Evolutionary conservation across 2,888 invertebrate species (phyloP).

Genomic region (Formica aserva): DNA sequence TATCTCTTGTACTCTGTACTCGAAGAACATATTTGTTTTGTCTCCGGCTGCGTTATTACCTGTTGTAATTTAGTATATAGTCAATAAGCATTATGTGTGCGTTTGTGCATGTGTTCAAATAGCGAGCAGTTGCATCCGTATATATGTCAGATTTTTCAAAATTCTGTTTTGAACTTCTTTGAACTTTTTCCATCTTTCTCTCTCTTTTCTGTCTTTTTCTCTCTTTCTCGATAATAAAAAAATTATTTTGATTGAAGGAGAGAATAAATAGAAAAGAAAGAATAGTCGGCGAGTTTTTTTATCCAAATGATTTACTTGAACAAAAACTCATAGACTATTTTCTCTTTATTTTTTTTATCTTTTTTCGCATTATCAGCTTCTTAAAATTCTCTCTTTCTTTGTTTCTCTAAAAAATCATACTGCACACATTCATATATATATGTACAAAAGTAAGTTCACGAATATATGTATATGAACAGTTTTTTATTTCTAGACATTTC

Average conservation of each 20-base stretch:
- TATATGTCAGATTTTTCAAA: slow-evolving; percentile 12
- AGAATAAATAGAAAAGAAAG: no score
- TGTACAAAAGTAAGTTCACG: neutral
- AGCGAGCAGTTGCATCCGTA: neutral
- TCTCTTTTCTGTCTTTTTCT: neutral
- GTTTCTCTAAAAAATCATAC: slow-evolving; percentile 4
- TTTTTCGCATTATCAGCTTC: no score
- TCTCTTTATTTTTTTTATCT: no score
- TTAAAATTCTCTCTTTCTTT: no score
- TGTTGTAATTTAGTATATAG: slow-evolving; percentile 41
- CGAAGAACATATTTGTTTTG: slow-evolving; percentile 72
- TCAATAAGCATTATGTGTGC: slow-evolving; percentile 12
- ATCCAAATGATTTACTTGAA: no score
- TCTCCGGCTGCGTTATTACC: slow-evolving; percentile 65
- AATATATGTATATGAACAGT: neutral
- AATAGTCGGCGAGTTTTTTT: no score
- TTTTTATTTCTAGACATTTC: neutral
- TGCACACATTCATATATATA: neutral
- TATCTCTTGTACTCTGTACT: slow-evolving; percentile 64
- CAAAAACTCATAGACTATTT: no score
- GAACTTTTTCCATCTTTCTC: neutral
- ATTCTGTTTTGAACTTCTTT: slow-evolving; percentile 10
- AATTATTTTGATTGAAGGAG: neutral
- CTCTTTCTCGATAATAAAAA: neutral
- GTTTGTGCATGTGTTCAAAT: neutral